Evolutionary conservation across 2,797 vertebrate species (phyloP), one percentile per base, ranked within the genome.

Genomic region (Xiphophorus birchmanni): DNA sequence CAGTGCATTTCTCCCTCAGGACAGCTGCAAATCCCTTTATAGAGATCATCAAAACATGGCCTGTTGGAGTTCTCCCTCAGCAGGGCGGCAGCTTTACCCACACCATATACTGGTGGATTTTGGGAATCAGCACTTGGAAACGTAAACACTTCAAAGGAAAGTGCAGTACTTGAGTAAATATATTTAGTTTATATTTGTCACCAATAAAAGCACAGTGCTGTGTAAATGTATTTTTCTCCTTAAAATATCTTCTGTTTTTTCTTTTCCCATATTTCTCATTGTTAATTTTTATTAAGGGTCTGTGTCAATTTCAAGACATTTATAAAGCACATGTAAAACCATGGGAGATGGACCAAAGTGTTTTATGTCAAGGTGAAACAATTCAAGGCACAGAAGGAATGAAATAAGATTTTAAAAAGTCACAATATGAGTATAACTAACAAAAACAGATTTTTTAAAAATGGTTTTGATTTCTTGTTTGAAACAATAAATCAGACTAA

Each of bases 11-110:
- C 42, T 5, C 47, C 29, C 32, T 23, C 17, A 23, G 73, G 45
- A 74, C 21, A 17, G 13, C 73, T 35, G 47, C 29, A 52, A 74
- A 74, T 74, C 29, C 18, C 9, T 74, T 50, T 74, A 50, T 4
- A 52, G 47, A 74, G 73, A 50, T 50, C 47, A 50, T 74, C 73
- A 74, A 74, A 50, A 50, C 32, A 52, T 74, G 73, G 9, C 47
- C 73, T 37, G 29, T 74, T 32, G 45, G 73, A 26, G 45, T 72
- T 72, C 32, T 74, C 47, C 12, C 73, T 50, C 29, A 37, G 47
- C 29, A 50, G 73, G 73, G 23, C 29, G 8, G 1, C 29, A 35
- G 45, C 47, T 52, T 48, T 21, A 74, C n/a, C 47, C 18, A 35
- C 45, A 50, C 9, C 1, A 74, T 74, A 35, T 74, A 26, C 44